These are phyloP conservation scores for Menura novaehollandiae DNA, from an alignment of 2,113 vertebrate genomes.

Conservation along the genomic window DNA sequence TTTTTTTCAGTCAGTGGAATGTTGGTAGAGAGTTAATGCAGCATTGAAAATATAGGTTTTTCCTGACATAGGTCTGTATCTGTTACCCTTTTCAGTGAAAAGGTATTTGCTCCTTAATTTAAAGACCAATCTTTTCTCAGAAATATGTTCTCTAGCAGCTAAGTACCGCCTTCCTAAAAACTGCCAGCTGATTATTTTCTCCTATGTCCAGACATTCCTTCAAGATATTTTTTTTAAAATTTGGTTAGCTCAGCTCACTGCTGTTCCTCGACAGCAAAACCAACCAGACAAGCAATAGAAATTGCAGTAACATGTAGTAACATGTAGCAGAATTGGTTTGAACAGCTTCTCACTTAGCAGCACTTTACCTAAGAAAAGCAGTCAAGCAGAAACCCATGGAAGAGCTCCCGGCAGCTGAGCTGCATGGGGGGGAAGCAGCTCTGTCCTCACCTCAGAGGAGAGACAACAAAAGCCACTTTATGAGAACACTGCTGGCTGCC, in stretches of 20 bases:
- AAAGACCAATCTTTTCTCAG: neutral
- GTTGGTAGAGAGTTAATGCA: rapidly evolving
- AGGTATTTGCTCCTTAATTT: neutral
- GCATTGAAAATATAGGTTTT: neutral
- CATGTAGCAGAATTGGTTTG: neutral
- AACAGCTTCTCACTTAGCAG: constrained; percentile 11
- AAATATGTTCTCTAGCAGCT: neutral
- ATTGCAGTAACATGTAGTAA: neutral
- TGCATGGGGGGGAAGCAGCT: neutral
- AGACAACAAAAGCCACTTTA: neutral
- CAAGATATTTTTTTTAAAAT: neutral
- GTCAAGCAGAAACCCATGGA: neutral
- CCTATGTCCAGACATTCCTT: neutral
- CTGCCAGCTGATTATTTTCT: neutral
- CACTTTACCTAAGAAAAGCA: neutral
- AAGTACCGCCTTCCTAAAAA: neutral
- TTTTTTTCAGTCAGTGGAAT: neutral
- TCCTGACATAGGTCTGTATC: neutral
- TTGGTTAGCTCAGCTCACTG: neutral
- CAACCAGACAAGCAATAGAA: neutral
- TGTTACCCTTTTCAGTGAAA: neutral
- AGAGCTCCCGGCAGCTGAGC: neutral
- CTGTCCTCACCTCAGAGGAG: neutral
- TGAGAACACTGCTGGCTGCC: neutral
- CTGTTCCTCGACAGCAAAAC: neutral